Percentiles rank a stretch among this genome's conserved stretches.
Evolutionary conservation across 2,113 vertebrate species (phyloP).

Genomic region (Caretta caretta): DNA sequence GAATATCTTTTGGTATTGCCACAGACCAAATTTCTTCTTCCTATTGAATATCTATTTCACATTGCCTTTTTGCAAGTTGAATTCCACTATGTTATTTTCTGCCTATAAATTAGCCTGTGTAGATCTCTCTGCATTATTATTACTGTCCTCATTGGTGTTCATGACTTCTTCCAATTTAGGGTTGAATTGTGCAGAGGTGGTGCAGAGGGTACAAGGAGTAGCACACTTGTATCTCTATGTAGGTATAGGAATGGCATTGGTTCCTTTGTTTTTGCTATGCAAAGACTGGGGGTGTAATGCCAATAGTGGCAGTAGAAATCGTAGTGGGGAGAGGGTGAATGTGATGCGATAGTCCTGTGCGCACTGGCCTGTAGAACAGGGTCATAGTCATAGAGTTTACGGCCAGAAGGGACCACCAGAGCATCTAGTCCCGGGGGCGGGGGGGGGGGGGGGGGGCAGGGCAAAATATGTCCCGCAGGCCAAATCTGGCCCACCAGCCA

Average conservation of each 20-base stretch:
- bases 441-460: no score
- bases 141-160: background rate
- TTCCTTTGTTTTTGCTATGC: background rate
- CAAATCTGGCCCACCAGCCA: no score
- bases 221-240: fast-evolving
- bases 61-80: background rate
- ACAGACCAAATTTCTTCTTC: background rate
- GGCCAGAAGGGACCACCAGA: background rate
- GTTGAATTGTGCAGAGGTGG: fast-evolving
- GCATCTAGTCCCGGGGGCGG: background rate
- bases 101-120: background rate
- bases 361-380: background rate
- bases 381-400: background rate
- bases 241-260: background rate
- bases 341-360: fast-evolving
- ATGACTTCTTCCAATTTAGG: background rate
- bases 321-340: background rate
- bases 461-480: no score
- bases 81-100: background rate
- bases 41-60: background rate
- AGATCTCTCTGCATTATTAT: fast-evolving
- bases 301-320: background rate
- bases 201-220: background rate
- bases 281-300: background rate
- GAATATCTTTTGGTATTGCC: slow-evolving; percentile 9